Base-by-base conservation (phyloP, 1,140 invertebrate genomes). In the Drosophila nigrodunni region DNA sequence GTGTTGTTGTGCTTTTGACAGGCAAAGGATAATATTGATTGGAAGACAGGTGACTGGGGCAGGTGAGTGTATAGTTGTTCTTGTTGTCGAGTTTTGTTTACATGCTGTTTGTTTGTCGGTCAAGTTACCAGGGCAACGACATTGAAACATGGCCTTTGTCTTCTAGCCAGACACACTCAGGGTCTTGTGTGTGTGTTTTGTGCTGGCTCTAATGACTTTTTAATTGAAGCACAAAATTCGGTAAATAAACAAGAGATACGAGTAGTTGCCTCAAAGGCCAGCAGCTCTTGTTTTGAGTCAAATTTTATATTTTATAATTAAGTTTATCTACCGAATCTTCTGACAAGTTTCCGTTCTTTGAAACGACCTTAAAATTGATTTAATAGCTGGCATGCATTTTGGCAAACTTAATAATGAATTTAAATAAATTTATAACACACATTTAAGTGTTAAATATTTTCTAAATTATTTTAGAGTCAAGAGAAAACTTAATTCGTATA, bases 21-120 rank as follows among this genome's bases (percentile, higher is more conserved):
- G 65, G 50, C 78, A 78, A 81, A 78, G 78, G 80, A 88, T 88
- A 88, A 74, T 83, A 88, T 88, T 80, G 85, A 89, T 87, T 88
- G 78, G 46, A 39, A 35, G 59, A 55, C 8, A 57, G 52, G 39
- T 58, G 64, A 37, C 50, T 2, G 13, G 25, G 37, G 59, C 15
- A 47, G 65, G 13, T 50, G 43, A 49, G 39, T 41, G 67, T n/a
- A 3, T 6, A n/a, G 54, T 21, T 18, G 52, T 55, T 37, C 11
- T 39, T 10, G n/a, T 37, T 15, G 35, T 34, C 55, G 65, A 43
- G 37, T 65, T 83, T 39, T 77, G 82, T 83, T 87, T 80, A 77
- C 77, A 61, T 59, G 62, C 79, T 66, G 77, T 46, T 65, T 77
- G 74, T 77, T 49, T 74, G 41, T 55, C 81, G 47, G 59, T 61